Base-by-base conservation (phyloP, 1,140 invertebrate genomes). In the Lamellibrachia luymesi region DNA sequence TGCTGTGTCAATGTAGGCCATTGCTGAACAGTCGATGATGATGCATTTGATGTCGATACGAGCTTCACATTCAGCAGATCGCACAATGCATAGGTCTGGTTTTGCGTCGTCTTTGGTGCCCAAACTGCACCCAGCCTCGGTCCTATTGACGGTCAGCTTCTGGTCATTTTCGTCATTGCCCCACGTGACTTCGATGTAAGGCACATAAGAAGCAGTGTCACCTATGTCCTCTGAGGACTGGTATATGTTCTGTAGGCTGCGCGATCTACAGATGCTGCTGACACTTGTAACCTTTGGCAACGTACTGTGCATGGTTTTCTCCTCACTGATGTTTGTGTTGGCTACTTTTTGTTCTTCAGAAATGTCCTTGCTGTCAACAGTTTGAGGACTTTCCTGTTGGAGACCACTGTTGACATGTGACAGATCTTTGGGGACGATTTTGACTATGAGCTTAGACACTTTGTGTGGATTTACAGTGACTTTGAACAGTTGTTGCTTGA, bases 1-100 rank as follows among this genome's bases (percentile, higher is more conserved):
- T 51, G 91, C 90, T 17, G 50, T 93, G 51, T 94, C 93, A 49
- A 93, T 93, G 90, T 94, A 91, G 89, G 93, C 91, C 51, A 93
- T 90, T 25, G 90, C 38, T 10, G 80, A 91, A 92, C 92, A 94
- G 91, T 94, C 93, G 8, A 94, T 27, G 93, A 50, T 91, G 91
- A 91, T 91, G 91, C 91, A 50, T 10, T 91, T 91, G 6, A 50
- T 51, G 91, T 91, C 4, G 2, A 8, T 91, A 4, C 5, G 0
- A 50, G 2, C 2, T 4, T 91, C 25, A 10, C 49, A 13, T 0
- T 91, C 91, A 38, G 51, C 91, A 80, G 64, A 80, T 17, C 64
- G 64, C 64, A 80, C 64, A 2, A 4, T 80, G 64, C 64, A 80
- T 1, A 2, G 64, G 13, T 80, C 17, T 80, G 64, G 4, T 22